Base-by-base conservation (phyloP, 2,113 vertebrate genomes). In the Dendropsophus ebraccatus region DNA sequence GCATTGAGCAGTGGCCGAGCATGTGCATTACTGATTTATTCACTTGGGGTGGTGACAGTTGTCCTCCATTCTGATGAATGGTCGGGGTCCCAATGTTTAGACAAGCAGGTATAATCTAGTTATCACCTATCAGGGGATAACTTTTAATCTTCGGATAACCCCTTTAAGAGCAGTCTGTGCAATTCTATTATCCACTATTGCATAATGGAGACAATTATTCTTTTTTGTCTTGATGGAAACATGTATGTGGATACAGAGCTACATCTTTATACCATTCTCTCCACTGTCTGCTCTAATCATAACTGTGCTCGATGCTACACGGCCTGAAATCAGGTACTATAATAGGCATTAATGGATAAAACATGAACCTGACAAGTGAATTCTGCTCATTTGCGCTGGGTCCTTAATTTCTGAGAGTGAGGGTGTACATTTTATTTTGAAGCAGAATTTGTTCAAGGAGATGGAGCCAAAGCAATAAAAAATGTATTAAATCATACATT, bases 401-500 rank as follows among this genome's bases (percentile, higher is more conserved):
- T 85, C 37, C 52, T 84, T 84, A 45, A 50, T 77, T 76, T 65
- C 54, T 76, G 28, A 65, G 25, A 65, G 23, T 35, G 35, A 13
- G 37, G 54, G 37, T 79, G 19, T 78, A 70, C 74, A 30, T 85
- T 85, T 77, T 85, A 54, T 54, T 67, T 28, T 62, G 45, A 41
- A 62, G 83, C 45, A 81, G 17, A 73, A 86, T 81, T 73, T 62
- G 37, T 74, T 80, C 35, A 62, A 60, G 16, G 49, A 60, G 49
- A 35, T 45, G 50, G 30, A 79, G 47, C 47, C 37, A 74, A 87
- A 60, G 65, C 75, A 85, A 65, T 79, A 70, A 50, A 85, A 45
- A 79, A 56, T 62, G 37, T 86, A 80, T 86, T 86, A 86, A 85
- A 78, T 85, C 37, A 78, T 75, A 78, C 65, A 80, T 70, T 85